Evolutionary conservation across 1,140 invertebrate genomes (phyloP).

Genomic region (Philopotamus ludificatus): DNA sequence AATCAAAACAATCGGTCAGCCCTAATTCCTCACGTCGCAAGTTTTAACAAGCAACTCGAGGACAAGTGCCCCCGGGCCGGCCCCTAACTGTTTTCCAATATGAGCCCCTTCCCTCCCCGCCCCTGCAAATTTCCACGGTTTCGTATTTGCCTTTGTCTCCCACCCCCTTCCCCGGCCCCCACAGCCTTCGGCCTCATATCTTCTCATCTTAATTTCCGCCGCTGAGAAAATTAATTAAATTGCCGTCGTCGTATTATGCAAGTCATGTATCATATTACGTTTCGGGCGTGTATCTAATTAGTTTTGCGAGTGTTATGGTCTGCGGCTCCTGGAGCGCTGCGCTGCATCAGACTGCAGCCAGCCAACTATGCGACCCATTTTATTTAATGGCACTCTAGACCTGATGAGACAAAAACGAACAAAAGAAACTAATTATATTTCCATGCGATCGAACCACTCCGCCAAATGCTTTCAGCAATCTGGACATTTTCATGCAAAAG

Average conservation of each 20-base stretch:
- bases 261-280: slow-evolving; percentile 43
- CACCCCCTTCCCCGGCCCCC: slow-evolving; percentile 36
- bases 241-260: slow-evolving; percentile 43
- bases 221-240: slow-evolving; percentile 43
- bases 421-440: no score
- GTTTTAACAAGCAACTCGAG: neutral
- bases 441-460: no score
- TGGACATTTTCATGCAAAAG: no score
- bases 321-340: slow-evolving; percentile 16
- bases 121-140: slow-evolving; percentile 20
- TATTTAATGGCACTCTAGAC: slow-evolving; percentile 15
- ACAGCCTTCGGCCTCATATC: slow-evolving; percentile 40
- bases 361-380: slow-evolving; percentile 17
- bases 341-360: slow-evolving; percentile 11
- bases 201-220: slow-evolving; percentile 43
- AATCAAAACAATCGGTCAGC: neutral
- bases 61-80: neutral
- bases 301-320: slow-evolving; percentile 36
- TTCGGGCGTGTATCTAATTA: slow-evolving; percentile 43
- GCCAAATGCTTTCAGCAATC: no score
- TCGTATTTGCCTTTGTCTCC: slow-evolving; percentile 42
- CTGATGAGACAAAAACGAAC: no score
- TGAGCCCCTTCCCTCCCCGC: slow-evolving; percentile 18
- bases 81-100: slow-evolving; percentile 1
- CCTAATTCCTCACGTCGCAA: neutral